phyloP scores from a whole-genome alignment of 37 sponge, comb jelly and placozoan species.

The Hexactinellida sp. region DNA sequence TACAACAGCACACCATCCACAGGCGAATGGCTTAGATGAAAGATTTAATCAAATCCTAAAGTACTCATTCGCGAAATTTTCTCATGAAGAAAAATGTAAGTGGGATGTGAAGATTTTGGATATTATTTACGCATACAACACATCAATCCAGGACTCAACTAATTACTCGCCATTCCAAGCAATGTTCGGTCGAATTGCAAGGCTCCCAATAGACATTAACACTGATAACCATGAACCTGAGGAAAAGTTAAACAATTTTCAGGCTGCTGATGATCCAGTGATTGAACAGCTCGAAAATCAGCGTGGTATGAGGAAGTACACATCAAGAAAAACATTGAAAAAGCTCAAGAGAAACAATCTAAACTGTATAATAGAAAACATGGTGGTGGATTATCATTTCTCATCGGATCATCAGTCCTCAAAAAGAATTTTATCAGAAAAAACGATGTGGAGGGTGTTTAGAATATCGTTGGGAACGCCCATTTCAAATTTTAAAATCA shows the following conservation, averaged over 20 bases:
- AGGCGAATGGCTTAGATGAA: background rate
- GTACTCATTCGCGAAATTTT: background rate
- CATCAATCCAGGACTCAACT: constrained; percentile 3
- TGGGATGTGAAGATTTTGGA: background rate
- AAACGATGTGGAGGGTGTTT: background rate
- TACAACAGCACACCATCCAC: background rate
- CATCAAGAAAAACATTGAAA: background rate
- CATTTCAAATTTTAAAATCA: background rate
- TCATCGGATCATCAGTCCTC: background rate
- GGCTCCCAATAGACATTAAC: background rate
- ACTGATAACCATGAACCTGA: constrained; percentile 14
- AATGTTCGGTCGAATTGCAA: background rate
- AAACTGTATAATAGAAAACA: no score
- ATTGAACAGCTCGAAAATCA: background rate
- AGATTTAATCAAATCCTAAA: background rate
- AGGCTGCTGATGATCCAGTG: background rate
- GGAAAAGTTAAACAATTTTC: background rate
- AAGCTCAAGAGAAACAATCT: background rate
- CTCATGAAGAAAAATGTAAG: background rate
- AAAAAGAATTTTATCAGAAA: background rate
- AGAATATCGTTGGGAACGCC: no score
- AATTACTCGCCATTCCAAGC: background rate
- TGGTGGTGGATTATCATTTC: no score
- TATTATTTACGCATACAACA: background rate
- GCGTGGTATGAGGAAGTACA: background rate